phyloP scores from a whole-genome alignment of 2,888 invertebrate species.

The Trachelus iudaicus region DNA sequence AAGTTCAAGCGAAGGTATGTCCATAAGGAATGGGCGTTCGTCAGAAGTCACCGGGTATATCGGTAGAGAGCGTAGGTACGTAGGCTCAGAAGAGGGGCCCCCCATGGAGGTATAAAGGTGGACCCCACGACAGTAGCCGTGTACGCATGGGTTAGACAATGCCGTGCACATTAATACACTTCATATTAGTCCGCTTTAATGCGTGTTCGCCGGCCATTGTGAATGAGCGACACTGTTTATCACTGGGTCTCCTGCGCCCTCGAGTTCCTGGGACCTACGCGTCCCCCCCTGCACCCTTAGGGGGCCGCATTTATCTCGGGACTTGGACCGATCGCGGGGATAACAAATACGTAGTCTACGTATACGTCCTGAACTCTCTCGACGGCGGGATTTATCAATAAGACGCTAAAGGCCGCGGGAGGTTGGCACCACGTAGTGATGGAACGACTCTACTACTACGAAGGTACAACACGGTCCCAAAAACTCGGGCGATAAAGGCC shows the following conservation, averaged over 20 bases:
- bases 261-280: conserved; percentile 24
- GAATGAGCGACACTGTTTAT: conserved; percentile 67
- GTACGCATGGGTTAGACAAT: conserved; percentile 64
- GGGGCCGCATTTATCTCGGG: conserved; percentile 58
- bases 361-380: conserved; percentile 22
- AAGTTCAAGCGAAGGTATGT: background rate
- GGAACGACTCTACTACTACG: conserved; percentile 8
- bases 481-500: background rate
- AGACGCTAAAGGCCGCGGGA: conserved; percentile 12
- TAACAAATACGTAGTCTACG: conserved; percentile 50
- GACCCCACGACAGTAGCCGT: conserved; percentile 63
- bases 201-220: conserved; percentile 65
- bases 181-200: conserved; percentile 66
- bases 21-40: background rate
- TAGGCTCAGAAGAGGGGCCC: conserved; percentile 52
- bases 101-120: conserved; percentile 60
- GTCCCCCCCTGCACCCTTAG: conserved; percentile 40
- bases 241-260: conserved; percentile 53
- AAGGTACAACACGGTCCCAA: background rate
- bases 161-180: conserved; percentile 65
- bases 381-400: conserved; percentile 45
- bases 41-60: conserved; percentile 52
- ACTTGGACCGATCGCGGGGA: conserved; percentile 46
- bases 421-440: conserved; percentile 22
- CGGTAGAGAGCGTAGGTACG: conserved; percentile 36